A percentile compares a stretch with the other conserved stretches of the same genome.
Conservation (phyloP, 2,888 invertebrate genomes). For the Andrena bicolor region DNA sequence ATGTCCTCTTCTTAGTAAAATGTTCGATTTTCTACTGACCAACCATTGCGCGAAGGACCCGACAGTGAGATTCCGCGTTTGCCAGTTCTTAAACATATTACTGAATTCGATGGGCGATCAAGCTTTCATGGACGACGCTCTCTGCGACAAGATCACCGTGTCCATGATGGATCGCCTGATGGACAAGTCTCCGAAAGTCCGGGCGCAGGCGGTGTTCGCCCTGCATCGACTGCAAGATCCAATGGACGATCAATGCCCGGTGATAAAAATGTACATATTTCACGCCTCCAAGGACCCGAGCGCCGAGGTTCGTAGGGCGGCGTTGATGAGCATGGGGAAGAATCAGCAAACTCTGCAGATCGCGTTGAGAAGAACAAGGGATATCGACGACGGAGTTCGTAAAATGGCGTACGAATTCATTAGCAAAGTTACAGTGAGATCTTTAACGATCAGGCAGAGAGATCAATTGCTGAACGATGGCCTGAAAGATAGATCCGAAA, state of each 20-base stretch:
- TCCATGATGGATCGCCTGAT: slow-evolving; percentile 89
- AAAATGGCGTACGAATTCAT: slow-evolving; percentile 86
- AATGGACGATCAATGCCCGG: slow-evolving; percentile 90
- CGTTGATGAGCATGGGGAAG: slow-evolving; percentile 91
- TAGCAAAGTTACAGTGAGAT: slow-evolving; percentile 86
- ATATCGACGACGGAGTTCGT: slow-evolving; percentile 92
- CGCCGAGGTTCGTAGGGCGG: slow-evolving; percentile 90
- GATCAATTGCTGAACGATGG: slow-evolving; percentile 88
- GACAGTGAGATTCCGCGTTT: slow-evolving; percentile 90
- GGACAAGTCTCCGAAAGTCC: slow-evolving; percentile 91
- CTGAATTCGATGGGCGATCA: slow-evolving; percentile 91
- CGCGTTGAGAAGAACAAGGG: slow-evolving; percentile 90
- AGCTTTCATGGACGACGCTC: slow-evolving; percentile 91
- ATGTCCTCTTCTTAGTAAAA: slow-evolving; percentile 86
- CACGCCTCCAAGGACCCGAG: slow-evolving; percentile 92
- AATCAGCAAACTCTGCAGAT: slow-evolving; percentile 90
- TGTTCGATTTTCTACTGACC: slow-evolving; percentile 88
- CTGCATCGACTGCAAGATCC: slow-evolving; percentile 93
- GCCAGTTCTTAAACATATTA: slow-evolving; percentile 92
- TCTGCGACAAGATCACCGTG: slow-evolving; percentile 90
- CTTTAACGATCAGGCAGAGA: slow-evolving; percentile 89
- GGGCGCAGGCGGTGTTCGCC: slow-evolving; percentile 92
- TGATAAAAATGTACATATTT: slow-evolving; percentile 90
- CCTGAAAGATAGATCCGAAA: slow-evolving; percentile 87
- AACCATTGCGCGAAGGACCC: slow-evolving; percentile 85